A percentile compares a stretch with the other conserved stretches of the same genome.
phyloP scores from a whole-genome alignment of 2,888 invertebrate species.

The Ochropacha duplaris region DNA sequence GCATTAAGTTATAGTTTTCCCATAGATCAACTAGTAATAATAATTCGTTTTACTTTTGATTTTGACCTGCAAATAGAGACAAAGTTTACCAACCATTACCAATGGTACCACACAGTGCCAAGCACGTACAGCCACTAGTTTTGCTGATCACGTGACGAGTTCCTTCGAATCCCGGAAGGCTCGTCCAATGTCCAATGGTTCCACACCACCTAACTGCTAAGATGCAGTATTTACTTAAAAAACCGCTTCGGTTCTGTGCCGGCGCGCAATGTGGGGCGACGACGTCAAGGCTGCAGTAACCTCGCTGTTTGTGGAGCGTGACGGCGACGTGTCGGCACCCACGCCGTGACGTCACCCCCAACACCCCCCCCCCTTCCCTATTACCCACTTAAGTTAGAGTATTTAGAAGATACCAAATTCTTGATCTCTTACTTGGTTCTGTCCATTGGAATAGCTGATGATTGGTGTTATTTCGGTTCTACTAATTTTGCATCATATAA shows the following conservation, averaged over 20 bases:
- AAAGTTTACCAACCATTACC: neutral
- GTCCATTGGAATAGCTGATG: neutral
- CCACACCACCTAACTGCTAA: conserved; percentile 39
- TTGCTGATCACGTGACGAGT: conserved; percentile 23
- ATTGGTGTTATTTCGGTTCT: neutral
- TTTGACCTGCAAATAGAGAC: neutral
- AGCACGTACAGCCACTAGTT: conserved; percentile 16
- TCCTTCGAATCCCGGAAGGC: conserved; percentile 47
- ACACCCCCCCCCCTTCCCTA: conserved; percentile 18
- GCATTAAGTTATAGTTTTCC: too few relatives aligned
- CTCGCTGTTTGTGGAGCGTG: conserved; percentile 82
- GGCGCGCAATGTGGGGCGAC: conserved; percentile 76
- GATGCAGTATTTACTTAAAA: conserved; percentile 63
- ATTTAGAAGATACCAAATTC: neutral
- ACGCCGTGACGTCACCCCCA: conserved; percentile 69
- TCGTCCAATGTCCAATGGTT: conserved; percentile 23
- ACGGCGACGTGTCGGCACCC: conserved; percentile 81
- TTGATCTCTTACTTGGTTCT: neutral
- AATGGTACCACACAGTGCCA: conserved; percentile 5
- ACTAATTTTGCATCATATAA: neutral
- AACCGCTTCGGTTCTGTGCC: conserved; percentile 63
- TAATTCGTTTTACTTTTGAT: too few relatives aligned
- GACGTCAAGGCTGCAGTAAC: conserved; percentile 77
- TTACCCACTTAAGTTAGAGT: conserved; percentile 8
- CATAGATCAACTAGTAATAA: too few relatives aligned